phyloP scores from a whole-genome alignment of 2,888 invertebrate genomes.

The Chironomus tentans region DNA sequence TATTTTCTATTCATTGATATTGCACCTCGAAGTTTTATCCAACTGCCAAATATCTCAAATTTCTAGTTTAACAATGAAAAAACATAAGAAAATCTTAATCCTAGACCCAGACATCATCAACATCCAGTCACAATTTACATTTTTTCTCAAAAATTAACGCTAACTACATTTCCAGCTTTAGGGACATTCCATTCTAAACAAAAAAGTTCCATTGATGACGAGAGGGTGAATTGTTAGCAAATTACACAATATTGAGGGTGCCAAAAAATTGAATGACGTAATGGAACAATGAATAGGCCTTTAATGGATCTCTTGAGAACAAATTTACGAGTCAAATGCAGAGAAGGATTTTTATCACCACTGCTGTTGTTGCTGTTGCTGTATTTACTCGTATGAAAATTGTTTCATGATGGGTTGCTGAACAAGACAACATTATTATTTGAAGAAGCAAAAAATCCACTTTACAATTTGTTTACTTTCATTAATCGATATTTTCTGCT shows the following conservation, averaged over 20 bases:
- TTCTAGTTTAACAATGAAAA: no score
- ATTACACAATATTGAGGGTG: background rate
- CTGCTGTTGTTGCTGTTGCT: background rate
- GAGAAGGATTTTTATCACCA: background rate
- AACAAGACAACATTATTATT: background rate
- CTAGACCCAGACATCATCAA: no score
- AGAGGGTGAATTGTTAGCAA: background rate
- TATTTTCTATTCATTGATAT: no score
- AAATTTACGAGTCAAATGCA: background rate
- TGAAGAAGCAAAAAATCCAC: background rate
- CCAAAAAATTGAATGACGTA: background rate
- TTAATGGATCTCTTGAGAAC: slow-evolving; percentile 6
- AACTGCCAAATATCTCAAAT: no score
- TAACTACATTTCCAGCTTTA: no score
- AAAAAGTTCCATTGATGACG: background rate
- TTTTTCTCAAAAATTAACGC: no score
- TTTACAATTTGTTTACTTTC: slow-evolving; percentile 11
- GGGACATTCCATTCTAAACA: background rate
- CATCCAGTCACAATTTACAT: no score
- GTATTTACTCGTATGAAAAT: no score
- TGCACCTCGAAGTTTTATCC: no score
- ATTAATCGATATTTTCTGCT: slow-evolving; percentile 1
- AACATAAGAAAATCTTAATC: no score
- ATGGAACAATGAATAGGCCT: slow-evolving; percentile 2
- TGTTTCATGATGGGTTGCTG: background rate